Base-by-base conservation (phyloP, 2,797 vertebrate genomes). In the Huso huso region DNA sequence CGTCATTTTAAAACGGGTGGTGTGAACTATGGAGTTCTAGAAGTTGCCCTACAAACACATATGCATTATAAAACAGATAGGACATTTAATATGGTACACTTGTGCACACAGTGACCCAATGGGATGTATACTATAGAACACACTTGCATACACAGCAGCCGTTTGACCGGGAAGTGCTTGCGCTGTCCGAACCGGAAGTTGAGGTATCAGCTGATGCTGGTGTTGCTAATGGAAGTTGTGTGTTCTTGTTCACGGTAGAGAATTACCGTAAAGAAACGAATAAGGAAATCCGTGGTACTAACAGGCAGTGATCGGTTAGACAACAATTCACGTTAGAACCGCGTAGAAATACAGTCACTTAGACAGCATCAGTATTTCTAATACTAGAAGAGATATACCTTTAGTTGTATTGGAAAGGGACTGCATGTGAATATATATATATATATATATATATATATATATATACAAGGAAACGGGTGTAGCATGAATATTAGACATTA, bases 191-290 rank as follows among this genome's bases (percentile, higher is more conserved):
- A 78, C 75, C 70, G 88, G 89, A 91, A 87, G 86, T 84, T 37
- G 78, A 79, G 70, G 65, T 51, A 87, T 88, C 89, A 91, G 89
- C 89, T 91, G 89, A 89, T 86, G 73, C 73, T 83, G 80, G 75
- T 83, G 86, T 85, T 83, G 85, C 86, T 87, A 83, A 82, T 87
- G 76, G 84, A 86, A 89, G 83, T 89, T 84, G 81, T 81, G 79
- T 73, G 69, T 74, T 70, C 79, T 80, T 73, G 69, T 74, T 70
- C 76, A 79, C 72, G 66, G 65, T 67, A 68, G 68, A 70, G 69
- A 69, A 71, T 49, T 70, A 37, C 23, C 23, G 23, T 37, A 37
- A 48, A 72, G 66, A 10, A 55, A 66, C 63, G 71, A 71, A 65
- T 61, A 68, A 63, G 71, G 48, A 63, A 58, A 62, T 37, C 58